Evolutionary conservation across 1,140 invertebrate species (phyloP), one percentile per base, ranked within the genome.

Genomic region (Drosophila bifasciata): DNA sequence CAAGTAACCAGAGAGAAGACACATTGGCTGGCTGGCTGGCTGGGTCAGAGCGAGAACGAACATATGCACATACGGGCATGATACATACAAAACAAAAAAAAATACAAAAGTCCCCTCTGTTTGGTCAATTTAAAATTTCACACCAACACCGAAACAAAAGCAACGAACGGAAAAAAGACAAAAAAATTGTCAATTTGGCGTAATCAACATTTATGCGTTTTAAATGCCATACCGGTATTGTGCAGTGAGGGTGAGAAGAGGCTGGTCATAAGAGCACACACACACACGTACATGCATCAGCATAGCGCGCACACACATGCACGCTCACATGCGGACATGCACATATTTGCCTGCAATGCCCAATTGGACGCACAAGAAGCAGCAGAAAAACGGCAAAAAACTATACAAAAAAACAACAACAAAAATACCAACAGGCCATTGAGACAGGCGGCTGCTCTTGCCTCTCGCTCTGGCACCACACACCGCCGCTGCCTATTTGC

Each of bases 201-300:
- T 83, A 78, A 83, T 83, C 79, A 83, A 78, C 79, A 83, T 83
- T 83, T 83, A 83, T 83, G 79, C 79, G 79, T 83, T 83, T 83
- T 50, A 57, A 68, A 58, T 58, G 52, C 70, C 71, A 36, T 36
- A 36, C 32, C 32, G 32, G 32, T 36, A 74, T 74, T 74, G 71
- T 66, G 52, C 70, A 68, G 70, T 55, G 28, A 36, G 50, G 55
- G 66, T 69, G 78, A 68, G 72, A 70, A 63, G 71, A 75, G 76
- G 73, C 78, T 80, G 69, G 63, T 49, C 68, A 55, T 62, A 48
- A 52, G 36, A 60, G 28, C 50, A 69, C 59, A 73, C 58, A 45
- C 52, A 73, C 58, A 45, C 52, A 32, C 67, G 21, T 45, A 69
- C 59, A 73, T 53, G 28, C 48, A 43, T 41, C 16, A 25, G 56